Evolutionary conservation across 2,888 invertebrate genomes (phyloP), one percentile per base, ranked within the genome.

Genomic region (Nomada goodeniana): DNA sequence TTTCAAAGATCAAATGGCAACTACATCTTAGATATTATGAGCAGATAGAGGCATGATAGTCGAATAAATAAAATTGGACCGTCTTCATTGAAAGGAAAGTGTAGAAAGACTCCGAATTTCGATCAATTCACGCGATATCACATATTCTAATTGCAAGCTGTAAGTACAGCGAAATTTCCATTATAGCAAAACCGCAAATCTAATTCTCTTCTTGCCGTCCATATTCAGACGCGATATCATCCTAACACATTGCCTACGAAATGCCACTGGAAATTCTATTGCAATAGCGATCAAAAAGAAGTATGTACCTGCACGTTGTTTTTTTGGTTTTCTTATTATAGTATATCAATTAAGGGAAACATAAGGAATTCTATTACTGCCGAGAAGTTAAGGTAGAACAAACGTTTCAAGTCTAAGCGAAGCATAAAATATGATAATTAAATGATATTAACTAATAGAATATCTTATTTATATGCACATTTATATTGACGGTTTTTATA

Each of bases 71-170:
- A 36, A 64, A 75, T 20, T 50, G 57, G n/a, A 36, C 50, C 29
- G 61, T 68, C 44, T 23, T 11, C 50, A 47, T 10, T 4, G n/a
- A 23, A 23, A 18, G 10, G 2, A 64, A 64, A 36, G 0, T 36
- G 36, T 36, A 18, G 7, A 50, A 26, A 10, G 2, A 2, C 18
- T 29, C 29, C 29, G 23, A 42, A 11, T 60, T 23, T 74, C 2
- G n/a, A n/a, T 44, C 75, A 65, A 23, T 57, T 75, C 77, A 47
- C 36, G 26, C 26, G 60, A 68, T 82, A 77, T 85, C 88, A 89
- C 85, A 60, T 29, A 3, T 60, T 60, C 29, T 60, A 70, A 89
- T 85, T 82, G 85, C 89, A 86, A 80, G 69, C 80, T 86, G 83
- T 83, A 76, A 84, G 63, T 79, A 67, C 42, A 86, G 83, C 85